These are phyloP conservation scores for Pampus argenteus DNA, from an alignment of 2,797 vertebrate species.

Conservation along the genomic window DNA sequence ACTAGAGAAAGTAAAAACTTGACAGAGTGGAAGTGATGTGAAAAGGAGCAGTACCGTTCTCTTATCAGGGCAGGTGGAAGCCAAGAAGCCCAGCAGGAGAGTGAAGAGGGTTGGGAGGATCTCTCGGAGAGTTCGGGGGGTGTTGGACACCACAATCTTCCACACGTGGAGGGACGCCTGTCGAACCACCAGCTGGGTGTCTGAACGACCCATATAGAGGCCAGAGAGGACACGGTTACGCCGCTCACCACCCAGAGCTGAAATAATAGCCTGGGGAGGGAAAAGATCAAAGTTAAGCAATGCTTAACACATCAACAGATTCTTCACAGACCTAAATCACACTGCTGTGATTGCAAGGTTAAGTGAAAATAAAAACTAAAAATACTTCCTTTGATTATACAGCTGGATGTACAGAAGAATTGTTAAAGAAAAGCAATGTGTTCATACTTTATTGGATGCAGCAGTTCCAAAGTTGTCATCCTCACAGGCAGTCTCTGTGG, in stretches of 20 bases:
- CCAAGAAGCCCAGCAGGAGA: constrained; percentile 95
- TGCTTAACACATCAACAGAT: neutral
- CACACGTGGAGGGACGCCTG: constrained; percentile 98
- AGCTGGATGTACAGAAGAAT: fast-evolving
- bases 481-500: constrained; percentile 97
- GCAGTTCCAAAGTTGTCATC: constrained; percentile 99
- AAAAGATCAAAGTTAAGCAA: constrained; percentile 3
- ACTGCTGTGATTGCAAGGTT: neutral
- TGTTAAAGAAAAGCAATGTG: neutral
- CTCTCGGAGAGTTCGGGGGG: constrained; percentile 95
- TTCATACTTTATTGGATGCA: constrained; percentile 93
- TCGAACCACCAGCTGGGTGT: constrained; percentile 96
- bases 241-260: constrained; percentile 92
- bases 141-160: constrained; percentile 99
- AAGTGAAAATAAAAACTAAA: neutral
- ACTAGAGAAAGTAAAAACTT: neutral
- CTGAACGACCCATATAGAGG: constrained; percentile 98
- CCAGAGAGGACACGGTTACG: constrained; percentile 97
- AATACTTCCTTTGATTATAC: neutral
- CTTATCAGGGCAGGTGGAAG: constrained; percentile 97
- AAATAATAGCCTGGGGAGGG: constrained; percentile 91
- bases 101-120: constrained; percentile 96
- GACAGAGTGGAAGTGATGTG: neutral
- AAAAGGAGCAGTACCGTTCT: constrained; percentile 87
- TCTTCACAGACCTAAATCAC: neutral